phyloP scores from a whole-genome alignment of 1,140 invertebrate genomes.

The Triops cancriformis region DNA sequence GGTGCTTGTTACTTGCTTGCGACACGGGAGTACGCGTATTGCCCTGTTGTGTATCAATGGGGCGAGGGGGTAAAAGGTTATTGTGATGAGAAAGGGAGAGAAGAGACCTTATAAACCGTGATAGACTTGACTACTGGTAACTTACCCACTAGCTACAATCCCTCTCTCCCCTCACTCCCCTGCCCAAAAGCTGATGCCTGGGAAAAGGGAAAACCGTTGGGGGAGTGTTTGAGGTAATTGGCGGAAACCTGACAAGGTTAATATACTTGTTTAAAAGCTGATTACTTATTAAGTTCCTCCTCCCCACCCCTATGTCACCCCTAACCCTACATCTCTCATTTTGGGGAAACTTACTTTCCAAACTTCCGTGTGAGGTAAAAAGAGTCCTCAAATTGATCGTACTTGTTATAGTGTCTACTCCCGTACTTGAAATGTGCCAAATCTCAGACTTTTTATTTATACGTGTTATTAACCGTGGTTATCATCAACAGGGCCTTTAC shows the following conservation, averaged over 20 bases:
- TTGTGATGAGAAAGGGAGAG: neutral
- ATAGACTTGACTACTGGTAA: constrained; percentile 1
- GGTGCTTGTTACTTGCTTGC: neutral
- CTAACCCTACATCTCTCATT: neutral
- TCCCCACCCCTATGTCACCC: neutral
- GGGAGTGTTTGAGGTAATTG: constrained; percentile 9
- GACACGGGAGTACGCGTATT: neutral
- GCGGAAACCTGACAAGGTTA: constrained; percentile 10
- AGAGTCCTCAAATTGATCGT: too few species aligned
- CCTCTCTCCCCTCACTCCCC: neutral
- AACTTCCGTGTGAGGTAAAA: neutral
- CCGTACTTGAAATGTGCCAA: too few species aligned
- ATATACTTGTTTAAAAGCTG: constrained; percentile 1
- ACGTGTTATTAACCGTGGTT: neutral
- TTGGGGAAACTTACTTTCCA: neutral
- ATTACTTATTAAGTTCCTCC: neutral
- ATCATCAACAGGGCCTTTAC: neutral
- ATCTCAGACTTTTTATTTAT: too few species aligned
- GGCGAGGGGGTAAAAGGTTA: neutral
- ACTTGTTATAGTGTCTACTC: too few species aligned
- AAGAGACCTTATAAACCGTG: neutral
- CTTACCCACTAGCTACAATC: neutral
- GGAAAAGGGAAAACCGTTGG: constrained; percentile 6
- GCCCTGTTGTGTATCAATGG: neutral
- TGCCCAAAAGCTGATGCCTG: neutral